These are phyloP conservation scores for Cryptops parisi DNA, from an alignment of 2,888 invertebrate species.

Conservation along the genomic window DNA sequence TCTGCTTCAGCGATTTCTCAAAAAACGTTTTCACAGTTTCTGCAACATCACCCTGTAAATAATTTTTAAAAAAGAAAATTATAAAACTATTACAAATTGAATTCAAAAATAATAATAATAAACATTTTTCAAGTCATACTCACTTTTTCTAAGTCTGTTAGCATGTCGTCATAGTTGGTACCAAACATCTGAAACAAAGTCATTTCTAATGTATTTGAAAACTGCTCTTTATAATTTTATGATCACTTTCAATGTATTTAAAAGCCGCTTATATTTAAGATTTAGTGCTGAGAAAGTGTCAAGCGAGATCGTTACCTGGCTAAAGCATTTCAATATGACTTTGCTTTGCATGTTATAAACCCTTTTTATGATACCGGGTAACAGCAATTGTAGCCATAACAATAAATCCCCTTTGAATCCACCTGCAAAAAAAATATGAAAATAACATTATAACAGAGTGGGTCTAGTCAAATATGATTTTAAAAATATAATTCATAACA, in stretches of 20 bases:
- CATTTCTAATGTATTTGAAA: too few relatives aligned
- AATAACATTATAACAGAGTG: background rate
- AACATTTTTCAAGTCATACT: background rate
- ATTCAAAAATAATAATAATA: slow-evolving; percentile 3
- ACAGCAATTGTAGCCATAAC: slow-evolving; percentile 63
- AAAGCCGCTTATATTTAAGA: too few relatives aligned
- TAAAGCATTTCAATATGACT: slow-evolving; percentile 75
- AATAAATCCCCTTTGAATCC: slow-evolving; percentile 60
- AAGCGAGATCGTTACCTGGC: too few relatives aligned
- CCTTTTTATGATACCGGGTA: slow-evolving; percentile 67
- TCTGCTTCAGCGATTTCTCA: slow-evolving; percentile 38
- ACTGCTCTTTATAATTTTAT: too few relatives aligned
- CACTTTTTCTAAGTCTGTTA: slow-evolving; percentile 61
- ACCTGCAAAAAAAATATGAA: slow-evolving; percentile 30
- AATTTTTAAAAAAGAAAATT: slow-evolving; percentile 8
- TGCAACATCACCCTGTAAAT: slow-evolving; percentile 65
- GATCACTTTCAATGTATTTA: too few relatives aligned
- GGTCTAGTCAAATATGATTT: background rate
- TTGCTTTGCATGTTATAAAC: slow-evolving; percentile 87
- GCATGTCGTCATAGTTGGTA: slow-evolving; percentile 60
- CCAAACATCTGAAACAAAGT: too few relatives aligned
- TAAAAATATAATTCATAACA: background rate
- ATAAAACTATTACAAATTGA: too few relatives aligned
- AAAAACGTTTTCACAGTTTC: slow-evolving; percentile 69
- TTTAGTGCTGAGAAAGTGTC: too few relatives aligned